Percentiles rank a stretch among this genome's conserved stretches.
Evolutionary conservation across 2,113 vertebrate genomes (phyloP).

Genomic region (Nycticorax nycticorax): DNA sequence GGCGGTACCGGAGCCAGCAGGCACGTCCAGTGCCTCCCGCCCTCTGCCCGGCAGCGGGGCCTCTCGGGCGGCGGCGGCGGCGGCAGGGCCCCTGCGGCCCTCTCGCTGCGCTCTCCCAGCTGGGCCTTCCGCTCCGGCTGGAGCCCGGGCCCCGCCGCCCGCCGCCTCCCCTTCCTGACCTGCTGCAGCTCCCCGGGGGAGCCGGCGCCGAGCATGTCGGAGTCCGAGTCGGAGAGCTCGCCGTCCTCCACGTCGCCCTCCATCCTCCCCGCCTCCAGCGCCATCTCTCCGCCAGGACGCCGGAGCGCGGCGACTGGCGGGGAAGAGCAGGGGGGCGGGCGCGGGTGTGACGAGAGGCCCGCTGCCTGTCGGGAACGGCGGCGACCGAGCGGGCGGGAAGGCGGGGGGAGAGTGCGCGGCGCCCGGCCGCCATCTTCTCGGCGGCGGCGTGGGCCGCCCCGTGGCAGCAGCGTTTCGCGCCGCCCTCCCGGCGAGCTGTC

Average conservation of each 20-base stretch:
- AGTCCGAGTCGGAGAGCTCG: constrained; percentile 87
- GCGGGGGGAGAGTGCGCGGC: fast-evolving
- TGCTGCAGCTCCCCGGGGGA: constrained; percentile 39
- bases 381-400: fast-evolving
- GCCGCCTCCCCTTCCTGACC: not conserved
- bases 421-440: fast-evolving
- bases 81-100: not conserved
- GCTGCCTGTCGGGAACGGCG: not conserved
- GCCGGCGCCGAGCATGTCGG: constrained; percentile 76
- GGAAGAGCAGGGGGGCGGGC: too few species aligned
- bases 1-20: too few species aligned
- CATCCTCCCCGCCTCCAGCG: constrained; percentile 76
- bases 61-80: not conserved
- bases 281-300: constrained; percentile 68
- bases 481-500: fast-evolving
- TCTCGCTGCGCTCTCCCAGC: not conserved
- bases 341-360: fast-evolving
- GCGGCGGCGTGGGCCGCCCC: fast-evolving
- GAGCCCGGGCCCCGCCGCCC: not conserved
- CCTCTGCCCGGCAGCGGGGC: too few species aligned
- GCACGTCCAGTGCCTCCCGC: too few species aligned
- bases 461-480: fast-evolving
- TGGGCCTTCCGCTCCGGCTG: not conserved
- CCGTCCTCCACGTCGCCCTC: constrained; percentile 86
- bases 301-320: fast-evolving